A percentile compares a stretch with the other conserved stretches of the same genome.
Evolutionary conservation across 1,140 invertebrate species (phyloP).

Genomic region (Lysiphlebus fabarum): DNA sequence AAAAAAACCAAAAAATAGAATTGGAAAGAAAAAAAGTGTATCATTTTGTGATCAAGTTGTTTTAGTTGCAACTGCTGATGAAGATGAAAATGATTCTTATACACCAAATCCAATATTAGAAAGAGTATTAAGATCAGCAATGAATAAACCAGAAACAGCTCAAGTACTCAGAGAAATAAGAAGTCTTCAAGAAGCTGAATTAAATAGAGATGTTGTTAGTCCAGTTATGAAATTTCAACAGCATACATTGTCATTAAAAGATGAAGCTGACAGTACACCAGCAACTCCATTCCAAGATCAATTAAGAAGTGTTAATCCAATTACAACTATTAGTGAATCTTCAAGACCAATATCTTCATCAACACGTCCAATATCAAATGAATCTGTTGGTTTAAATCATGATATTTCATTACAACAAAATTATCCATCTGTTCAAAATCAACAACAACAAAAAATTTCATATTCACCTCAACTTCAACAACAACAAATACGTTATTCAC

Average conservation of each 20-base stretch:
- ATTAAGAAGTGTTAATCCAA: constrained; percentile 46
- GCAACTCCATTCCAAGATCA: constrained; percentile 51
- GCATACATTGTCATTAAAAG: constrained; percentile 51
- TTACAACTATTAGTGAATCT: constrained; percentile 28
- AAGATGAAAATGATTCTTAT: constrained; percentile 84
- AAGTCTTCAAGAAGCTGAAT: constrained; percentile 52
- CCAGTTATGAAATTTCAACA: constrained; percentile 47
- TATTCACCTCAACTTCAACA: constrained; percentile 42
- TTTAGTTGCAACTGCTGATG: constrained; percentile 85
- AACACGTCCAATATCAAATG: constrained; percentile 38
- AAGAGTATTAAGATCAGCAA: constrained; percentile 75
- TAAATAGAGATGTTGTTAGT: constrained; percentile 42
- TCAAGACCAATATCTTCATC: constrained; percentile 34
- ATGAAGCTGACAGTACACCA: constrained; percentile 48
- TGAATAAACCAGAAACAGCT: constrained; percentile 68
- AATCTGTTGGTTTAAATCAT: constrained; percentile 31
- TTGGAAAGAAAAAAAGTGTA: constrained; percentile 83
- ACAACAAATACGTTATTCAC: constrained; percentile 45
- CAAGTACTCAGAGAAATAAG: constrained; percentile 55
- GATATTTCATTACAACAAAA: constrained; percentile 34
- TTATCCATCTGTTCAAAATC: constrained; percentile 29
- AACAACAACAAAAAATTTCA: constrained; percentile 32
- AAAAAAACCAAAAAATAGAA: constrained; percentile 55
- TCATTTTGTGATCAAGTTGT: constrained; percentile 92
- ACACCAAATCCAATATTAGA: constrained; percentile 89